These are phyloP conservation scores for Cheilosia grossa DNA, from an alignment of 2,888 invertebrate genomes.

Conservation along the genomic window DNA sequence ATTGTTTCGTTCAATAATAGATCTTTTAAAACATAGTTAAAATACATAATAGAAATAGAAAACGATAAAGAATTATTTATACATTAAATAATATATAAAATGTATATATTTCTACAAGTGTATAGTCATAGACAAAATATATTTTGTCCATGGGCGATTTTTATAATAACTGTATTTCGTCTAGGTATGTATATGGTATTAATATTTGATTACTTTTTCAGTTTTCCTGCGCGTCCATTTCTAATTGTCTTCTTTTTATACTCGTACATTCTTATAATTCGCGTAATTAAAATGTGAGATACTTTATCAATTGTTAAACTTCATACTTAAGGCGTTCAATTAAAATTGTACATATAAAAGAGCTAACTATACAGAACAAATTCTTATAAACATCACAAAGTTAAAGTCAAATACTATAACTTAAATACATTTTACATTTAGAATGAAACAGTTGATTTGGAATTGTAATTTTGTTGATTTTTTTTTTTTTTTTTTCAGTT, in stretches of 20 bases:
- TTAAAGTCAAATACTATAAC: not conserved
- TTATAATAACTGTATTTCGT: conserved; percentile 3
- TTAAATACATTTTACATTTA: not conserved
- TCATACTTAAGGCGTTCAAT: conserved; percentile 49
- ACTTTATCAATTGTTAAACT: conserved; percentile 9
- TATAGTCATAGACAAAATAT: conserved; percentile 15
- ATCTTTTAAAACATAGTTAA: conserved; percentile 13
- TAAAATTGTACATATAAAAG: conserved; percentile 39
- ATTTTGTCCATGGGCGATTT: not conserved
- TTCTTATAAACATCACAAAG: conserved; percentile 12
- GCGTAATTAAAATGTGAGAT: conserved; percentile 2
- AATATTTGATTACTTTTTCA: conserved; percentile 10
- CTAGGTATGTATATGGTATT: not conserved
- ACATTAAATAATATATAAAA: conserved; percentile 14
- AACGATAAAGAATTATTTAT: conserved; percentile 1
- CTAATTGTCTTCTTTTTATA: not conserved
- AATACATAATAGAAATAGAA: conserved; percentile 16
- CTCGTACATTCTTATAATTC: conserved; percentile 1
- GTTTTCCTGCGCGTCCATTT: not conserved
- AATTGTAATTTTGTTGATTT: no score
- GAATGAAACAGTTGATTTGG: no score
- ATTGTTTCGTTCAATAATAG: conserved; percentile 35
- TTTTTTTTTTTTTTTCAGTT: no score
- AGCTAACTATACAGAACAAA: conserved; percentile 35
- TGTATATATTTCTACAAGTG: conserved; percentile 10